Conservation (phyloP, 2,113 vertebrate species). For the Crotalus helleri region DNA sequence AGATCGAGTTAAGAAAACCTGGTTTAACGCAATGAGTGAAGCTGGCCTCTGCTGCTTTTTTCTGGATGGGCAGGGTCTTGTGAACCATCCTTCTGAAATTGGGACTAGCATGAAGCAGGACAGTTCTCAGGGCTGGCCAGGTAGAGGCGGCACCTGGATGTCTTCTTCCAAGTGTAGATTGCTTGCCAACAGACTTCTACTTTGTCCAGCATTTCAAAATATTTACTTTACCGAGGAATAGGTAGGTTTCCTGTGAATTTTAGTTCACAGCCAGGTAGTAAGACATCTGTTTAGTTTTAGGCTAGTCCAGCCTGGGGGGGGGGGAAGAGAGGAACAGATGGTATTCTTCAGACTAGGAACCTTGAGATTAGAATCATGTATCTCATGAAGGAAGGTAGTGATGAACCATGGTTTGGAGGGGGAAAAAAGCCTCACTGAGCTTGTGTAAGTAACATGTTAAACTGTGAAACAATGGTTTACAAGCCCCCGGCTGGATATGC, state of each 20-base stretch:
- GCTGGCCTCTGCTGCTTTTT: not conserved
- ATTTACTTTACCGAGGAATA: not conserved
- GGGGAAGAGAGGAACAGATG: not conserved
- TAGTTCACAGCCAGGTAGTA: not conserved
- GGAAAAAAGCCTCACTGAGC: not conserved
- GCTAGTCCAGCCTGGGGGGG: not conserved
- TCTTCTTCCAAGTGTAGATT: not conserved
- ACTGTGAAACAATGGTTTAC: not conserved
- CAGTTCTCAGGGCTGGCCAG: not conserved
- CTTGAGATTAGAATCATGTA: not conserved
- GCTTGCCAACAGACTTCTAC: not conserved
- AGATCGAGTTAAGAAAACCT: not conserved
- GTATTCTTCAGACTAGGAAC: not conserved
- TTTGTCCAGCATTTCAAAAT: not conserved
- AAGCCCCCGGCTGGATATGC: not conserved
- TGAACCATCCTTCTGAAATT: not conserved
- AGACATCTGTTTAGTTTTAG: not conserved
- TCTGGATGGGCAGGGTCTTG: not conserved
- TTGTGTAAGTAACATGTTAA: not conserved
- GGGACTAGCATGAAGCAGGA: not conserved
- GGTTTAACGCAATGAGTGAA: not conserved
- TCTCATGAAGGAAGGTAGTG: not conserved
- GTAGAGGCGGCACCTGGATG: not conserved
- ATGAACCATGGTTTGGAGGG: not conserved
- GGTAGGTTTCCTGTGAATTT: not conserved